These are phyloP conservation scores for rat (Rattus norvegicus) DNA, from an alignment of 2,113 vertebrate genomes.

Conservation along the genomic window DNA sequence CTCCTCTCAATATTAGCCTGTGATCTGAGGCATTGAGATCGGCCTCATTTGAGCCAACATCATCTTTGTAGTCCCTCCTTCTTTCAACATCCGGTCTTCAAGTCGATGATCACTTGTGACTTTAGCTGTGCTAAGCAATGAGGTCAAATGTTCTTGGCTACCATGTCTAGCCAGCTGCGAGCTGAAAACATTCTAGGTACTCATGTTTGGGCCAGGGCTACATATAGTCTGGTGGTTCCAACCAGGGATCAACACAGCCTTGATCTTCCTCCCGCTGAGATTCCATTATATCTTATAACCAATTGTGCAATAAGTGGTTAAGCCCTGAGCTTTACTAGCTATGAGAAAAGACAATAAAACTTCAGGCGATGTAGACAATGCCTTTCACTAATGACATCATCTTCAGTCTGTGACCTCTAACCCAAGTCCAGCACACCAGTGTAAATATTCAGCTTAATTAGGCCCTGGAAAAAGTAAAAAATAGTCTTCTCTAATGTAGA, in stretches of 20 bases:
- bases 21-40: background rate
- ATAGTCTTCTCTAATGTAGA: conserved; percentile 17
- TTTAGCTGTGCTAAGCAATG: background rate
- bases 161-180: background rate
- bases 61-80: background rate
- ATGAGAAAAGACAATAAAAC: conserved; percentile 76
- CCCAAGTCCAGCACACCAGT: conserved; percentile 1
- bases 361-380: conserved; percentile 33
- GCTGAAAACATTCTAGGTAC: conserved; percentile 41
- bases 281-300: conserved; percentile 26
- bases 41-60: background rate
- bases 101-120: background rate
- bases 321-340: conserved; percentile 53
- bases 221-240: background rate
- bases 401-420: conserved; percentile 51
- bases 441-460: conserved; percentile 40
- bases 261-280: conserved; percentile 52
- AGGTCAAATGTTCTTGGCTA: background rate
- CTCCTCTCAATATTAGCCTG: background rate
- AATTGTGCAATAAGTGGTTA: conserved; percentile 63
- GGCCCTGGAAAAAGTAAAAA: conserved; percentile 49
- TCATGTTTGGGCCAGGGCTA: background rate
- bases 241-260: background rate
- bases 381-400: conserved; percentile 63
- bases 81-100: background rate